A percentile compares a stretch with the other conserved stretches of the same genome.
These are phyloP conservation scores for Menidia beryllina DNA, from an alignment of 2,113 vertebrate species.

Conservation along the genomic window DNA sequence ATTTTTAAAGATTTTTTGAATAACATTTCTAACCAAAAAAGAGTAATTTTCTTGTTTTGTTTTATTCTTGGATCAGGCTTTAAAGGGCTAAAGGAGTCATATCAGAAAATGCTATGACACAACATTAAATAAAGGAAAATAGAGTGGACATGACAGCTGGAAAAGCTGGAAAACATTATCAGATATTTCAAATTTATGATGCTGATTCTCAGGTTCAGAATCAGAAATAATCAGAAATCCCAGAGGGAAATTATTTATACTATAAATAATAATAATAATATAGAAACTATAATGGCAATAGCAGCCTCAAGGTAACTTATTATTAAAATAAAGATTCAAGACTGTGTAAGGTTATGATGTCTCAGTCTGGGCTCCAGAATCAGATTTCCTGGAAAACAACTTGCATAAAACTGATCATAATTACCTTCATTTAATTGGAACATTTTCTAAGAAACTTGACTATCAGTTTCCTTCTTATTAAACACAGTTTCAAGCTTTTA, in stretches of 20 bases:
- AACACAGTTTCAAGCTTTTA: neutral
- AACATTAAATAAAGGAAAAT: neutral
- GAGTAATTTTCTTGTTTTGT: neutral
- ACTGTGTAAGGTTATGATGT: neutral
- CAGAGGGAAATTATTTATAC: too few species aligned
- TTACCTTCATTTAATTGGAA: neutral
- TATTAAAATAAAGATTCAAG: neutral
- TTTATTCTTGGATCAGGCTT: neutral
- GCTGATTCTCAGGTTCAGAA: too few species aligned
- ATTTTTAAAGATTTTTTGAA: too few species aligned
- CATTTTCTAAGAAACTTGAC: neutral
- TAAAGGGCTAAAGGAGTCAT: neutral
- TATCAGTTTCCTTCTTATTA: neutral
- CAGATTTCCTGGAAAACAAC: neutral
- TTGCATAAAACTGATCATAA: neutral
- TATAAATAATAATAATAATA: too few species aligned
- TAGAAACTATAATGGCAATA: neutral
- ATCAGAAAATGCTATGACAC: neutral
- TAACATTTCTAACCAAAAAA: neutral
- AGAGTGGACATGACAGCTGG: neutral
- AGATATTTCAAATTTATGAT: neutral
- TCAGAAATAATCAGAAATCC: too few species aligned
- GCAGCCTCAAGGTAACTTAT: neutral
- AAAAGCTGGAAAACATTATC: neutral
- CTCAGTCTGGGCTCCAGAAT: too few species aligned